Conservation (phyloP, 1,140 invertebrate species). For the Drosophila mayri region DNA sequence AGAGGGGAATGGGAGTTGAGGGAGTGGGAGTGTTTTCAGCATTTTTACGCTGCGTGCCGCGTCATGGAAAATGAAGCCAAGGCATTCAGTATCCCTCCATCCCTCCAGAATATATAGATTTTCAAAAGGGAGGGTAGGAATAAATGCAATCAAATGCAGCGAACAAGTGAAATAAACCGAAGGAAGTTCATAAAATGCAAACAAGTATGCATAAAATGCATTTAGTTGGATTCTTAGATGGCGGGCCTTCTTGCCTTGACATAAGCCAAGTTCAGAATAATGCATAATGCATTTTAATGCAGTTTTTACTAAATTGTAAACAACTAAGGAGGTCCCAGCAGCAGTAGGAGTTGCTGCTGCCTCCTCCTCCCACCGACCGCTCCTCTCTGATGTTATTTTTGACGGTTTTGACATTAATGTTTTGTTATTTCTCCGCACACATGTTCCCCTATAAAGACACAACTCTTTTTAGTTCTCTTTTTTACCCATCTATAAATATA, state of each 20-base stretch:
- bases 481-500: conserved; percentile 61
- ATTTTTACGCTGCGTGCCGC: conserved; percentile 52
- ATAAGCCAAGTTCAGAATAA: conserved; percentile 42
- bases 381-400: conserved; percentile 59
- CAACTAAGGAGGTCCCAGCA: conserved; percentile 66
- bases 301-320: conserved; percentile 63
- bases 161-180: conserved; percentile 51
- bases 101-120: conserved; percentile 5
- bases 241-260: conserved; percentile 17
- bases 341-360: conserved; percentile 1
- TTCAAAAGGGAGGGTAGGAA: conserved; percentile 13
- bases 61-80: conserved; percentile 34
- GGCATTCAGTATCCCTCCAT: conserved; percentile 12
- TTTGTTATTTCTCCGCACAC: conserved; percentile 69
- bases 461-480: conserved; percentile 57
- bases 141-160: conserved; percentile 24
- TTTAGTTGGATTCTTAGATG: conserved; percentile 19
- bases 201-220: conserved; percentile 24
- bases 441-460: conserved; percentile 63
- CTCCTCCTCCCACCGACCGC: conserved; percentile 1
- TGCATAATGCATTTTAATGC: conserved; percentile 75
- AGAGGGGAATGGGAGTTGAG: conserved; percentile 5
- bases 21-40: conserved; percentile 30
- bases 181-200: conserved; percentile 45
- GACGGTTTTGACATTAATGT: conserved; percentile 81